Conservation (phyloP, 1,140 invertebrate genomes). For the Vollenhovia emeryi region DNA sequence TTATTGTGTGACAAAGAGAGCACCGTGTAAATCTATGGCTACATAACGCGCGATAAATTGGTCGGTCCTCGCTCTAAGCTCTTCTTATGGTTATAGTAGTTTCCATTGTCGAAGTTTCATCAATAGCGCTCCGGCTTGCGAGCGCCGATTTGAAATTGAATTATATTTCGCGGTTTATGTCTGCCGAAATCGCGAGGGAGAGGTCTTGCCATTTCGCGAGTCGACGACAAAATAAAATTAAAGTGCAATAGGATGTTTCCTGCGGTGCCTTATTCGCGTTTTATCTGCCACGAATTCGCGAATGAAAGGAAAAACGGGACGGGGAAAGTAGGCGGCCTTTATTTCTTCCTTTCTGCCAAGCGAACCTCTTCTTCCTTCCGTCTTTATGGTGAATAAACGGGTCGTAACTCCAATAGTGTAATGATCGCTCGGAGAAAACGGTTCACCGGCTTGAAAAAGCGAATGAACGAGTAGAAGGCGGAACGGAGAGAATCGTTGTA, state of each 20-base stretch:
- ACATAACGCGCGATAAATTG: conserved; percentile 10
- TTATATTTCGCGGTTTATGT: conserved; percentile 35
- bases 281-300: conserved; percentile 24
- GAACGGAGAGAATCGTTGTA: background rate
- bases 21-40: background rate
- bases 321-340: conserved; percentile 6
- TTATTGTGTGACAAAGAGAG: background rate
- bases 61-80: background rate
- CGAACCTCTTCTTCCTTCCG: background rate
- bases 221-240: conserved; percentile 38
- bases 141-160: conserved; percentile 33
- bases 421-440: conserved; percentile 58
- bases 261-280: background rate
- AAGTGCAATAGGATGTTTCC: background rate
- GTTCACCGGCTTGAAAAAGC: conserved; percentile 47
- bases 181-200: background rate
- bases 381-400: conserved; percentile 68
- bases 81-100: conserved; percentile 16
- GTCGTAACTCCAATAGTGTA: conserved; percentile 67
- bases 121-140: background rate
- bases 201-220: conserved; percentile 6
- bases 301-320: background rate
- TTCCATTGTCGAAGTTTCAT: conserved; percentile 36
- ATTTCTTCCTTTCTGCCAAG: conserved; percentile 27
- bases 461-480: background rate